Conservation (phyloP, 1,140 invertebrate genomes). For the Metopolophium dirhodum region DNA sequence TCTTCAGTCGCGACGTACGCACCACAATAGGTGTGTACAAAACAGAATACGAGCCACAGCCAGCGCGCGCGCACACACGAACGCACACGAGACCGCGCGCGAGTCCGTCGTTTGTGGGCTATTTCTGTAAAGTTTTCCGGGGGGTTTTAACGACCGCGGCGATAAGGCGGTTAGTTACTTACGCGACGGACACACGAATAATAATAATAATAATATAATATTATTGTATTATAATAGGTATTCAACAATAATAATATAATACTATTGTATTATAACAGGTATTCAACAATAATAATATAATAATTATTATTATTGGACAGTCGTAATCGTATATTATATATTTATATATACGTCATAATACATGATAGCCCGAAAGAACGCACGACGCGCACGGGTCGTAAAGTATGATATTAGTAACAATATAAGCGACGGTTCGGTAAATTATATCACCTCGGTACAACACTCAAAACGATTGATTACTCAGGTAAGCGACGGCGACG, state of each 20-base stretch:
- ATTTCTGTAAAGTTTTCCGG: constrained; percentile 34
- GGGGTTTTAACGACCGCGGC: constrained; percentile 34
- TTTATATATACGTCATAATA: neutral
- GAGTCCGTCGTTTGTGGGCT: neutral
- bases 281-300: neutral
- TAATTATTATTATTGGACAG: neutral
- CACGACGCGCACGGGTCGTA: neutral
- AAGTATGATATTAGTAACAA: neutral
- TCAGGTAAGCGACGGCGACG: neutral
- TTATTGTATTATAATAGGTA: neutral
- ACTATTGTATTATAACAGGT: neutral
- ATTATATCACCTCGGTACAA: neutral
- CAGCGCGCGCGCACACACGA: neutral
- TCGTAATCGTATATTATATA: neutral
- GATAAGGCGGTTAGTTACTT: neutral
- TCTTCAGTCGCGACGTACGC: neutral
- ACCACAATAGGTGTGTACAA: neutral
- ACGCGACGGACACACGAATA: neutral
- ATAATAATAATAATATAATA: neutral
- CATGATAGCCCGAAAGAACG: neutral
- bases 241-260: neutral
- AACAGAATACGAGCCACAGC: constrained; percentile 22
- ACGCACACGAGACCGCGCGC: neutral
- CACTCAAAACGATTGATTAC: neutral
- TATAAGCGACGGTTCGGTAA: neutral